Base-by-base conservation (phyloP, 92 coral and sea anemone species). In the Phenganax marumi region DNA sequence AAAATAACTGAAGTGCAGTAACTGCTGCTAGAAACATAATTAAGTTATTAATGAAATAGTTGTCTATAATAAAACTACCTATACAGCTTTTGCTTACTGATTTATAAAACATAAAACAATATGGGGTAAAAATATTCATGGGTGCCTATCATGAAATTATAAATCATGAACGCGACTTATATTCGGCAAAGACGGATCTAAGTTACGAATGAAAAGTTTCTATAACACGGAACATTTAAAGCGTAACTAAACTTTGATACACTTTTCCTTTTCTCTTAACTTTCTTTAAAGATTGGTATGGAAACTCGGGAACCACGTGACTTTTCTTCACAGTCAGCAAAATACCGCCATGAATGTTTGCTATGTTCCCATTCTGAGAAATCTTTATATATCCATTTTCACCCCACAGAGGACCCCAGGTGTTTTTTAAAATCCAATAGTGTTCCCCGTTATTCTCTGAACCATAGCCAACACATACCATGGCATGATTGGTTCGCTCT, bases 391-490 rank as follows among this genome's bases (percentile, higher is more conserved):
- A 92, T 3, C 98, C 98, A 68, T 84, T 75, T 11, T 94, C 94
- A 10, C 98, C 98, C 98, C 98, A 94, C 73, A 94, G 88, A 77
- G 86, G 92, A 19, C 98, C 98, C 98, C 98, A 94, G 2, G 98
- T 92, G 79, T 94, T 94, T 81, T 94, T 92, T 50, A 94, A 85
- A 53, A 92, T 50, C 97, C 97, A 94, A 49, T 90, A 92, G 0
- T 94, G 80, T 24, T 68, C 85, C 12, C 83, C 86, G 3, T 89
- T 85, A 39, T 91, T 86, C 22, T 61, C 81, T 46, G 21, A 52
- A 23, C 90, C 88, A 72, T 87, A 90, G 22, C 97, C 97, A 17
- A 91, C 83, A 17, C 92, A 89, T 8, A 92, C 77, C 62, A 91
- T 84, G 0, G 97, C 97, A 78, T 93, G 97, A 49, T 93, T 88